Evolutionary conservation across 2,113 vertebrate genomes (phyloP), one percentile per base, ranked within the genome.

Genomic region (Probosciger aterrimus): DNA sequence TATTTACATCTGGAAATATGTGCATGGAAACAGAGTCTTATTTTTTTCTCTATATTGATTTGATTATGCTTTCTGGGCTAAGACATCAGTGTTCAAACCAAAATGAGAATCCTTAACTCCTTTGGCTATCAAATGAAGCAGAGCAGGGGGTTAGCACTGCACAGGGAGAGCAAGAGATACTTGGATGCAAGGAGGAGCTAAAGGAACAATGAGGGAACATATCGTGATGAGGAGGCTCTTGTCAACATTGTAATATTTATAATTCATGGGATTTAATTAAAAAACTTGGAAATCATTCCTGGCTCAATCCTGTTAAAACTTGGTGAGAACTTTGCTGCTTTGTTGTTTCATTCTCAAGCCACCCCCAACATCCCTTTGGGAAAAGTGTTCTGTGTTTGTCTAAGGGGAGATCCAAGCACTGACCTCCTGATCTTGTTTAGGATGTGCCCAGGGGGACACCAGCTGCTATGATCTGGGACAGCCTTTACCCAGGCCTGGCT

Each of bases 141-240:
- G 70, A 71, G 7, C 28, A 67, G 77, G 24, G 43, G 27, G 5
- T 27, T n/a, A 39, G 22, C 33, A 15, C 11, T 19, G 30, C 15
- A 27, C 12, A 35, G 28, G 28, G 20, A 43, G 6, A 37, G 16
- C 0, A 2, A 47, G 35, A 33, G 37, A 19, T 25, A 43, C 16
- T 3, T 24, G 37, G 14, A 17, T 4, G 30, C 43, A 35, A n/a
- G 59, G 57, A 79, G 52, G 39, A 82, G 35, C 8, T 55, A 35
- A 31, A 44, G 47, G 33, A 62, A 12, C 18, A 70, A 8, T 5
- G 22, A 71, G 63, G 23, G 46, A n/a, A 63, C 75, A 3, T 4
- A 2, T 30, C 0, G 0, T 2, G 20, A 27, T 37, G 24, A 52
- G 28, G 4, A 52, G 4, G 14, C 3, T 55, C 25, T 71, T 71